phyloP scores from a whole-genome alignment of 2,113 vertebrate species.

The Plotosus lineatus region DNA sequence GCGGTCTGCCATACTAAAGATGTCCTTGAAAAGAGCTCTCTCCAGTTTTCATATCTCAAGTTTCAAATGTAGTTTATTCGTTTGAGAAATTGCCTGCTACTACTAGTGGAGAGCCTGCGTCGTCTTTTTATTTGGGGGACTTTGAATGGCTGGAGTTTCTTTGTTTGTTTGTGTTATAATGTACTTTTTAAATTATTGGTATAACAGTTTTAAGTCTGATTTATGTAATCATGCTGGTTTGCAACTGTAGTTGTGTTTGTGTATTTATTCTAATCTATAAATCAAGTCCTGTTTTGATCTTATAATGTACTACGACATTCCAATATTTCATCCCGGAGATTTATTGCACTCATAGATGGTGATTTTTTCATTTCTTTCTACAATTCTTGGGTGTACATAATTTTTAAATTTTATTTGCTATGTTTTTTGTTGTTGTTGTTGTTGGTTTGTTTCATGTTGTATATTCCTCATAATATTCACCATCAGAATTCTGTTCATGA shows the following conservation, averaged over 20 bases:
- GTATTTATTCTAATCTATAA: slow-evolving; percentile 58
- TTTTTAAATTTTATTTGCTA: slow-evolving; percentile 62
- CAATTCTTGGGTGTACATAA: slow-evolving; percentile 55
- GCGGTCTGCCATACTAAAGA: neutral
- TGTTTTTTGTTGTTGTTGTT: slow-evolving; percentile 36
- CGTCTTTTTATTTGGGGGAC: slow-evolving; percentile 60
- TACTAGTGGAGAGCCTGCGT: slow-evolving; percentile 61
- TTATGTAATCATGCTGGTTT: slow-evolving; percentile 70
- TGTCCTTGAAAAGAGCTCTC: slow-evolving; percentile 2
- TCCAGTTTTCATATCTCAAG: slow-evolving; percentile 18
- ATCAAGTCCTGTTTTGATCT: slow-evolving; percentile 64
- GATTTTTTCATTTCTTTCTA: slow-evolving; percentile 42
- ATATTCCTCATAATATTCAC: slow-evolving; percentile 57
- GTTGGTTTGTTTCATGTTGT: slow-evolving; percentile 55
- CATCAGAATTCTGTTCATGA: slow-evolving; percentile 52
- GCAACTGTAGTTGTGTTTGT: slow-evolving; percentile 66
- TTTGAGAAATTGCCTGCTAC: neutral
- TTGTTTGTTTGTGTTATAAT: slow-evolving; percentile 55
- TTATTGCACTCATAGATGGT: slow-evolving; percentile 69
- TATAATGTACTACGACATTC: slow-evolving; percentile 67
- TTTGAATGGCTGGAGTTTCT: slow-evolving; percentile 43
- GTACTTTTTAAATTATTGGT: slow-evolving; percentile 70
- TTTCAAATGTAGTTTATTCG: neutral
- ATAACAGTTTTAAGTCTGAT: slow-evolving; percentile 72
- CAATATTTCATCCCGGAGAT: slow-evolving; percentile 60